A percentile compares a stretch with the other conserved stretches of the same genome.
Evolutionary conservation across 2,888 invertebrate genomes (phyloP).

Genomic region (Augiades crinisus): DNA sequence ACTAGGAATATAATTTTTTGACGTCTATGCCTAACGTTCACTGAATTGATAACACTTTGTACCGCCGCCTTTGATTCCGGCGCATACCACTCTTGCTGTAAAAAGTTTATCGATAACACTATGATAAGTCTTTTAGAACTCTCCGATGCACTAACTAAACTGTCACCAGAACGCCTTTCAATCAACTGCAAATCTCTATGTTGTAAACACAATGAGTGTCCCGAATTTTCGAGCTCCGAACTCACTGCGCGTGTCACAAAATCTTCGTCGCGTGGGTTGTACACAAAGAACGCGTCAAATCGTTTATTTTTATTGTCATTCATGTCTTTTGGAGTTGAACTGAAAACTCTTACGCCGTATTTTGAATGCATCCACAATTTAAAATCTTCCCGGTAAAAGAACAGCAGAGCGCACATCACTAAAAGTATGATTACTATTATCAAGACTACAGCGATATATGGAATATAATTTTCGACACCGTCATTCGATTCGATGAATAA

Average conservation of each 20-base stretch:
- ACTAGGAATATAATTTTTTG: slow-evolving; percentile 82
- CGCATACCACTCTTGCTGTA: slow-evolving; percentile 91
- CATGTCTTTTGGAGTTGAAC: slow-evolving; percentile 79
- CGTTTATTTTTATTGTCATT: slow-evolving; percentile 84
- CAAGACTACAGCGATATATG: slow-evolving; percentile 86
- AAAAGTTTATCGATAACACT: slow-evolving; percentile 89
- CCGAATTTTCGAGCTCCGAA: slow-evolving; percentile 87
- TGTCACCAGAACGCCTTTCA: slow-evolving; percentile 79
- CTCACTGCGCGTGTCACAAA: slow-evolving; percentile 85
- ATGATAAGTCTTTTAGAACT: slow-evolving; percentile 88
- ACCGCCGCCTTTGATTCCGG: slow-evolving; percentile 91
- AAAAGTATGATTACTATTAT: slow-evolving; percentile 86
- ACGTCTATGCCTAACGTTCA: slow-evolving; percentile 84
- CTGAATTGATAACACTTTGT: slow-evolving; percentile 85
- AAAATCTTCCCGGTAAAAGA: slow-evolving; percentile 89
- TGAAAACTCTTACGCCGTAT: slow-evolving; percentile 88
- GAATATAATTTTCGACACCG: slow-evolving; percentile 87
- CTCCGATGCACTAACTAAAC: slow-evolving; percentile 79
- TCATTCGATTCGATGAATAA: slow-evolving; percentile 84
- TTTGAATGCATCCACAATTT: slow-evolving; percentile 89
- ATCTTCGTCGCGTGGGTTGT: slow-evolving; percentile 90
- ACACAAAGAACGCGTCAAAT: slow-evolving; percentile 94
- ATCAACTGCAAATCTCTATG: slow-evolving; percentile 83
- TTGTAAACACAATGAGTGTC: slow-evolving; percentile 84
- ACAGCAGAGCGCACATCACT: slow-evolving; percentile 85